Conservation (phyloP, 2,797 vertebrate genomes). For the Micropoecilia bifurca region DNA sequence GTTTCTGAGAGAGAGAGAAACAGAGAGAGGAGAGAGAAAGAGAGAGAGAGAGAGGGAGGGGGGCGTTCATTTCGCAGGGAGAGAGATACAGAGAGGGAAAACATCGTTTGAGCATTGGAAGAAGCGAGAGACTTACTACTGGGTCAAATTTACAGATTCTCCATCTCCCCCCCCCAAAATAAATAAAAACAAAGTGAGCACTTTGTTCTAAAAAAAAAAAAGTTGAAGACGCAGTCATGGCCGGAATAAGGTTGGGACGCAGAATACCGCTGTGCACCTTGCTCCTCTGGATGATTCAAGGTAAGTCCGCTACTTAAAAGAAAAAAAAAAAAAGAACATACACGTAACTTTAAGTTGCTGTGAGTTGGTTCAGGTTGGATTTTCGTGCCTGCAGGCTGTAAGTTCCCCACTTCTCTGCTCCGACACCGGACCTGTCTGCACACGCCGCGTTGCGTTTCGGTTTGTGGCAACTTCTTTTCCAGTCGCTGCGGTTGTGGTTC, state of each 20-base stretch:
- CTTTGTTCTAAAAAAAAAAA: slow-evolving; percentile 41
- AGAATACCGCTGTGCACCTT: slow-evolving; percentile 74
- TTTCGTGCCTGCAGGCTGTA: slow-evolving; percentile 15
- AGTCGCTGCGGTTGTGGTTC: neutral
- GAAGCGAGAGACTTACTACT: slow-evolving; percentile 56
- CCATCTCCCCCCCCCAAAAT: neutral
- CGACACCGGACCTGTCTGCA: slow-evolving; percentile 24
- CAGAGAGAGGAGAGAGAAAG: slow-evolving; percentile 33
- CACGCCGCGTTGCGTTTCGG: slow-evolving; percentile 6
- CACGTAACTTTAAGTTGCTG: neutral
- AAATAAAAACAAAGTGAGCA: slow-evolving; percentile 39
- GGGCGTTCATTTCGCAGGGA: slow-evolving; percentile 41
- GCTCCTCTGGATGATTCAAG: slow-evolving; percentile 71
- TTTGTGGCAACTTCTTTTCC: neutral
- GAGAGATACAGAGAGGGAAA: slow-evolving; percentile 47
- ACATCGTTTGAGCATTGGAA: slow-evolving; percentile 55
- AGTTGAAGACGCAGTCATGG: slow-evolving; percentile 70
- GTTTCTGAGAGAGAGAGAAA: slow-evolving; percentile 71
- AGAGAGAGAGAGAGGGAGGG: slow-evolving; percentile 42
- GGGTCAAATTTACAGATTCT: slow-evolving; percentile 38
- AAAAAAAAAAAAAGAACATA: neutral
- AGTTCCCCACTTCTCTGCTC: slow-evolving; percentile 11
- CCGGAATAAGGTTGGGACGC: slow-evolving; percentile 69
- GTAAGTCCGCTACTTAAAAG: slow-evolving; percentile 51
- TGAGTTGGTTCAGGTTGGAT: neutral